Conservation (phyloP, 1,140 invertebrate genomes). For the Telenomus remus region DNA sequence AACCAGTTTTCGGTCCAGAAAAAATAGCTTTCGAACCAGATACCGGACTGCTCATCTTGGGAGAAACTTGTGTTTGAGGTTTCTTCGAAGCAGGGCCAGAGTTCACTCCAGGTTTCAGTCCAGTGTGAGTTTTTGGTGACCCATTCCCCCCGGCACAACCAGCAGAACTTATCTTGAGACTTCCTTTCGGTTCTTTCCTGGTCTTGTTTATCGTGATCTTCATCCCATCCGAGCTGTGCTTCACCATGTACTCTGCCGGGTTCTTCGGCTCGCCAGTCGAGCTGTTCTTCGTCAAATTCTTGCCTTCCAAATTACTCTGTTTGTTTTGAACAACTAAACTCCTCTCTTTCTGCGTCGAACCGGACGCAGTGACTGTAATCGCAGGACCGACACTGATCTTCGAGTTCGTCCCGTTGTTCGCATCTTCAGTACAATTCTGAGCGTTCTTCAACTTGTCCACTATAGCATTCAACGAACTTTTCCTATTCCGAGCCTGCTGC, state of each 20-base stretch:
- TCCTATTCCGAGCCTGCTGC: slow-evolving; percentile 80
- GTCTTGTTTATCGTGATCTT: slow-evolving; percentile 94
- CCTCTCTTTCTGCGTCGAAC: slow-evolving; percentile 66
- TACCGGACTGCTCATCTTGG: slow-evolving; percentile 62
- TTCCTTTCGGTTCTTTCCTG: slow-evolving; percentile 82
- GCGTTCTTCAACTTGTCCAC: slow-evolving; percentile 90
- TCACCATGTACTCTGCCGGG: slow-evolving; percentile 88
- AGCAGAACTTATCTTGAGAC: slow-evolving; percentile 67
- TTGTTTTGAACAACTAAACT: slow-evolving; percentile 62
- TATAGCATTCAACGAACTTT: slow-evolving; percentile 87
- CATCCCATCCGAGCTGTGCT: slow-evolving; percentile 88
- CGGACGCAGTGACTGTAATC: slow-evolving; percentile 31
- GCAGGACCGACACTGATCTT: slow-evolving; percentile 58
- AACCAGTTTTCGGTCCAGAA: slow-evolving; percentile 73
- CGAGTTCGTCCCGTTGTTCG: slow-evolving; percentile 37
- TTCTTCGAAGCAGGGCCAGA: slow-evolving; percentile 88
- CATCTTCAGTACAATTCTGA: slow-evolving; percentile 78
- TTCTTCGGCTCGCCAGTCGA: slow-evolving; percentile 80
- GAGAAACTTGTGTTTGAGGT: slow-evolving; percentile 76
- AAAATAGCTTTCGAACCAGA: slow-evolving; percentile 62
- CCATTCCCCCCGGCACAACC: slow-evolving; percentile 73
- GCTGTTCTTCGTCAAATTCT: slow-evolving; percentile 75
- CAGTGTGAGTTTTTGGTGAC: slow-evolving; percentile 86
- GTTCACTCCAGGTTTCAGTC: slow-evolving; percentile 88
- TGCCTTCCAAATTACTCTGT: slow-evolving; percentile 71